Evolutionary conservation across 2,888 invertebrate genomes (phyloP).

Genomic region (Cistogaster globosa): DNA sequence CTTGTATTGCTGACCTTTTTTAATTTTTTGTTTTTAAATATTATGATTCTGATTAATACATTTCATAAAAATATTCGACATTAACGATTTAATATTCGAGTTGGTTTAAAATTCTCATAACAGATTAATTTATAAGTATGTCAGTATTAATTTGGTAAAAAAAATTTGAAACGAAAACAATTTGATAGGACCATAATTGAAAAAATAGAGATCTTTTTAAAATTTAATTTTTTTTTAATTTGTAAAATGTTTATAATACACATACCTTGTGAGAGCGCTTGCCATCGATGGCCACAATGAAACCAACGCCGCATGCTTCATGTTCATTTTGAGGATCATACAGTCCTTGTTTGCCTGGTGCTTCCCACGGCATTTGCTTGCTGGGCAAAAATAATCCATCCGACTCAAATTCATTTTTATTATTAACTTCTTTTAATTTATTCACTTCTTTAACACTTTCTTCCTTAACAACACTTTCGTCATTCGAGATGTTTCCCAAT

Average conservation of each 20-base stretch:
- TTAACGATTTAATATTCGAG: no score
- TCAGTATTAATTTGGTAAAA: no score
- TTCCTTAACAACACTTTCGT: constrained; percentile 56
- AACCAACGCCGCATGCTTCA: constrained; percentile 99
- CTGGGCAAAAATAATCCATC: constrained; percentile 24
- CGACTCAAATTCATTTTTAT: constrained; percentile 53
- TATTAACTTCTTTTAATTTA: constrained; percentile 42
- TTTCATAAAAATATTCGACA: no score
- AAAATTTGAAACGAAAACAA: no score
- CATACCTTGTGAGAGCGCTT: constrained; percentile 93
- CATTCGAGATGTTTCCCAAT: constrained; percentile 57
- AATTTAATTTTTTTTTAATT: no score
- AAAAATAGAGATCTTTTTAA: no score
- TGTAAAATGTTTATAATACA: constrained; percentile 1
- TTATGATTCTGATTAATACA: no score
- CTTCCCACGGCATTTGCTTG: constrained; percentile 88
- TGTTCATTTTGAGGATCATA: constrained; percentile 98
- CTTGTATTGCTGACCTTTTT: no score
- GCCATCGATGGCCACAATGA: constrained; percentile 99
- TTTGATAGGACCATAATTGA: no score
- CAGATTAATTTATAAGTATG: no score
- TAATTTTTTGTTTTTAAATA: no score
- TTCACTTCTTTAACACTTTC: constrained; percentile 54
- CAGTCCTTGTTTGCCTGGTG: constrained; percentile 94
- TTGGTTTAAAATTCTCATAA: no score